phyloP scores from a whole-genome alignment of 2,113 vertebrate species.

The Cebus imitator region DNA sequence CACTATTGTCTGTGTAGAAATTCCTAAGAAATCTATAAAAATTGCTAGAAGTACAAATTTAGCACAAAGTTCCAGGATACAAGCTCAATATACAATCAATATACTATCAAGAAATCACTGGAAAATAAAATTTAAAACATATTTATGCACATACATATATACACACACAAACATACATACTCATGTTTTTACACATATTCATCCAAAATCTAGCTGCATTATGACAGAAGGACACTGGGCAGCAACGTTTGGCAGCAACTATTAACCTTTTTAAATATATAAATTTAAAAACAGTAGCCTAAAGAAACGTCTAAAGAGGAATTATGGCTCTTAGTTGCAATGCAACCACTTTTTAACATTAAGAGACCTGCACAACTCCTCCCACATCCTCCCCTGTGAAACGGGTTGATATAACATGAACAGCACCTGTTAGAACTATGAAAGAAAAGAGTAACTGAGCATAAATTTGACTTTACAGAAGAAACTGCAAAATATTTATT shows the following conservation, averaged over 20 bases:
- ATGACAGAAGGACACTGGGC: not conserved
- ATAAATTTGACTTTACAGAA: conserved; percentile 47
- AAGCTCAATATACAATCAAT: not conserved
- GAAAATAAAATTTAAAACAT: not conserved
- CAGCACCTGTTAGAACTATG: not conserved
- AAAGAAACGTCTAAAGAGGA: not conserved
- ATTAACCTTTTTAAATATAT: conserved; percentile 7
- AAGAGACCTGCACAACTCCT: not conserved
- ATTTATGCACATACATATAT: not conserved
- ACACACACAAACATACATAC: not conserved
- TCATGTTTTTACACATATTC: not conserved
- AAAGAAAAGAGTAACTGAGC: not conserved
- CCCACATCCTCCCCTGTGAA: not conserved
- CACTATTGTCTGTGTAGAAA: not conserved
- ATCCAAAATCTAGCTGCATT: not conserved
- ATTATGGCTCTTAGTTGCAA: not conserved
- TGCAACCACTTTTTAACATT: not conserved
- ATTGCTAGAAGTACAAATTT: not conserved
- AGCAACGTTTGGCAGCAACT: not conserved
- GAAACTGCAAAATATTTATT: not conserved
- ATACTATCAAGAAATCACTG: not conserved
- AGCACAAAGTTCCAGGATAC: not conserved
- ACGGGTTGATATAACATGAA: not conserved
- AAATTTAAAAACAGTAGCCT: not conserved
- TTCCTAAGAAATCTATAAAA: conserved; percentile 17